These are phyloP conservation scores for Tetrapedia diversipes DNA, from an alignment of 2,888 invertebrate genomes.

Conservation along the genomic window DNA sequence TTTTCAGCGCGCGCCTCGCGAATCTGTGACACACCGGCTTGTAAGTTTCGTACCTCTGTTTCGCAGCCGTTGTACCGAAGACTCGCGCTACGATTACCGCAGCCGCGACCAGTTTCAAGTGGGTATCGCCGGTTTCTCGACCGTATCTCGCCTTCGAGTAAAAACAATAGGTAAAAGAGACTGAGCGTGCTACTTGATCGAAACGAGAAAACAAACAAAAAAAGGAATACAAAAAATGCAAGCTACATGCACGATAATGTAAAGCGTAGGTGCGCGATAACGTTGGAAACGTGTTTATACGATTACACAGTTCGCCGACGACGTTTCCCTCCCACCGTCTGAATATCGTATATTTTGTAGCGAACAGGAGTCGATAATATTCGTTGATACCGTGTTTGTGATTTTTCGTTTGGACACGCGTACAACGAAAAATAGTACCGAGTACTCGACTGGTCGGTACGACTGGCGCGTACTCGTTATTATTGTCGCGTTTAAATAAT, in stretches of 20 bases:
- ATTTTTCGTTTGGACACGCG: slow-evolving; percentile 15
- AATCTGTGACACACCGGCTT: no score
- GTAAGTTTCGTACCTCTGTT: no score
- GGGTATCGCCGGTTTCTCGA: not conserved
- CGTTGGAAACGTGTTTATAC: slow-evolving; percentile 57
- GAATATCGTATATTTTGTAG: not conserved
- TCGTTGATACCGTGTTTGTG: slow-evolving; percentile 11
- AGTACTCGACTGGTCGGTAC: not conserved
- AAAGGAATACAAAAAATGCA: not conserved
- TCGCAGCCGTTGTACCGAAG: no score
- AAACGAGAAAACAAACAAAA: slow-evolving; percentile 7
- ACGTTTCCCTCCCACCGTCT: slow-evolving; percentile 22
- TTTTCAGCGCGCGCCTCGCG: slow-evolving; percentile 8
- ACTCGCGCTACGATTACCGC: not conserved
- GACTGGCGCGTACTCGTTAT: slow-evolving; percentile 41
- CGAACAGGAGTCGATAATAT: slow-evolving; percentile 22
- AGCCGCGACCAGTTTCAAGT: not conserved
- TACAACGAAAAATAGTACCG: slow-evolving; percentile 16
- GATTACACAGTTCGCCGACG: slow-evolving; percentile 56
- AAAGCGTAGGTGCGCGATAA: slow-evolving; percentile 59
- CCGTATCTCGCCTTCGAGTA: slow-evolving; percentile 18
- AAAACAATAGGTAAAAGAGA: slow-evolving; percentile 42
- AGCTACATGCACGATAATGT: slow-evolving; percentile 46
- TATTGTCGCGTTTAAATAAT: slow-evolving; percentile 62
- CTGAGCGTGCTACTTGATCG: slow-evolving; percentile 35